Base-by-base conservation (phyloP, 2,797 vertebrate genomes). In the Okamejei kenojei region DNA sequence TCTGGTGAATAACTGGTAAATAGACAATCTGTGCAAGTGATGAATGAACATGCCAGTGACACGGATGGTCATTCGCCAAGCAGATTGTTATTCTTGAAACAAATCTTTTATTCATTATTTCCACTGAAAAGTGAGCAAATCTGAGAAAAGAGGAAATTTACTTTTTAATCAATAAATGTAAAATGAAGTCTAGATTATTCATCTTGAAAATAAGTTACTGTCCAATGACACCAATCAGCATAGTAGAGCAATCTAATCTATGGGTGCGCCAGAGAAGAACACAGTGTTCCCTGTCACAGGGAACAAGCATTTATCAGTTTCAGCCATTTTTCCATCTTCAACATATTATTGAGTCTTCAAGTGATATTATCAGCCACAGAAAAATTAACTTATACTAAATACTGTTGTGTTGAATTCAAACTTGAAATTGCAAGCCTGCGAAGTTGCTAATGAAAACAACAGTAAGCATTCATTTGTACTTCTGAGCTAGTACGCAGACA, bases 41-140 rank as follows among this genome's bases (percentile, higher is more conserved):
- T 65, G 82, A 86, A 86, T 86, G 82, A 63, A 63, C 82, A 86
- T 17, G 13, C 58, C 35, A 13, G 1, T 13, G 58, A 17, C 5
- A 65, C 7, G 32, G 17, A 26, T 63, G 61, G 29, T 86, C 82
- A 32, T 63, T 65, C 29, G 65, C 13, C 58, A 65, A 32, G 84
- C n/a, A 88, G 29, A 88, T 65, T 32, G 11, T 65, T 86, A 61
- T 86, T 86, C 65, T 88, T 65, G 63, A 82, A 88, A 88, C 32
- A 88, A 65, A 65, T 88, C 29, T 63, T 32, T 88, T 65, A n/a
- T n/a, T 88, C 6, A 88, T 17, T 2, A 91, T 91, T 74, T 91
- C 68, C 11, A 74, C 35, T 74, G 5, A 74, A 45, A 54, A 15
- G 23, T 91, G 90, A 19, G 8, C 11, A 32, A 32, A 88, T 32